Base-by-base conservation (phyloP, 2,888 invertebrate species). In the Nemoura dubitans region DNA sequence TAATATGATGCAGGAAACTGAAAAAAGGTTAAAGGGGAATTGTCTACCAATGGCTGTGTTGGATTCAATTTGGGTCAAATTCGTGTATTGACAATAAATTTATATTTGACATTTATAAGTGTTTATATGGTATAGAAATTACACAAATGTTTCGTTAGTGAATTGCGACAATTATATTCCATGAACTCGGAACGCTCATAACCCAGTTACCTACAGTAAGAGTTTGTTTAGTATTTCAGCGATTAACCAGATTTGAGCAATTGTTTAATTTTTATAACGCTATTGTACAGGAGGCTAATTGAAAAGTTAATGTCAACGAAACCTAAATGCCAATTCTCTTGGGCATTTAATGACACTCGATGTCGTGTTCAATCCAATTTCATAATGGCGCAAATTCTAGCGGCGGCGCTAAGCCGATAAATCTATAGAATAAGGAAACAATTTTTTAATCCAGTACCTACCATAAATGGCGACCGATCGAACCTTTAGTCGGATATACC, bases 51-150 rank as follows among this genome's bases (percentile, higher is more conserved):
- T 59, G 14, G 59, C 10, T 1, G 14, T 21, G 59, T 59, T 59
- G 59, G 59, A 59, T 59, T 59, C 59, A 59, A 59, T 59, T 59
- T 59, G 59, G 59, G 59, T 59, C 59, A 59, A 59, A 59, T 59
- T 59, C 10, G 59, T 59, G 59, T 16, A 59, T 59, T 59, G 59
- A 59, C 21, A 59, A 59, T 59, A 16, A 7, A 59, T 59, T 59
- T 21, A 59, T 21, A n/a, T 59, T 7, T 1, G 14, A 3, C 3
- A 21, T 59, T 3, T 10, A 36, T 6, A 36, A 36, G 5, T 7
- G 21, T 59, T 3, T 59, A 14, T 21, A 2, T 59, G 21, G 59
- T 2, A 21, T 59, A 1, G 59, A 10, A 59, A 21, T 21, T 3
- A 16, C 3, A 36, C 59, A 59, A 59, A 7, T 59, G 59, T 21